These are phyloP conservation scores for Ophion costatus DNA, from an alignment of 2,888 invertebrate species.

Conservation along the genomic window DNA sequence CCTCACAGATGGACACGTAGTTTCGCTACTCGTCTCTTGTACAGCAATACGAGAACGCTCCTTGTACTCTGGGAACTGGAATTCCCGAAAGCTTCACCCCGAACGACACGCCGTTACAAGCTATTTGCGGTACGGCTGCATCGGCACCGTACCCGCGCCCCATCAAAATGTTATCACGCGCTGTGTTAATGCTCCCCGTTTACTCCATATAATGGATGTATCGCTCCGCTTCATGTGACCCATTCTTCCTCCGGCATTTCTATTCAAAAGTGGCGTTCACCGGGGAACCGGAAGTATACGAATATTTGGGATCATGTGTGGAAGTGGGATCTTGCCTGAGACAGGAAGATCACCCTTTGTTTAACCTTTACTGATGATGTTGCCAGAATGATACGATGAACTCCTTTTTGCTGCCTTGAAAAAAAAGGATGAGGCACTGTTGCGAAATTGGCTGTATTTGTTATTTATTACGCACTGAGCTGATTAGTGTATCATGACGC, in stretches of 20 bases:
- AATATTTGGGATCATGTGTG: background rate
- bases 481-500: no score
- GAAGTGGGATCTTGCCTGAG: background rate
- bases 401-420: no score
- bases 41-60: constrained; percentile 42
- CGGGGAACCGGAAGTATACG: background rate
- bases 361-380: background rate
- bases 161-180: constrained; percentile 56
- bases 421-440: no score
- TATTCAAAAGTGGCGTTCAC: background rate
- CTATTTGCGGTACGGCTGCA: constrained; percentile 26
- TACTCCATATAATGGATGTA: constrained; percentile 13
- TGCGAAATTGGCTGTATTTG: no score
- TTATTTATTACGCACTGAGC: no score
- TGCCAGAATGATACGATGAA: no score
- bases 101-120: constrained; percentile 40
- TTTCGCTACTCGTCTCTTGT: constrained; percentile 35
- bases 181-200: constrained; percentile 29
- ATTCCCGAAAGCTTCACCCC: constrained; percentile 49
- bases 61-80: constrained; percentile 62
- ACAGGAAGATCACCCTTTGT: background rate
- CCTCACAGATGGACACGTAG: constrained; percentile 24
- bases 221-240: background rate
- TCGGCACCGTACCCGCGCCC: constrained; percentile 35
- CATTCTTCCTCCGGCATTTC: constrained; percentile 22